Conservation (phyloP, 1,140 invertebrate species). For the Drosophila tropicalis region DNA sequence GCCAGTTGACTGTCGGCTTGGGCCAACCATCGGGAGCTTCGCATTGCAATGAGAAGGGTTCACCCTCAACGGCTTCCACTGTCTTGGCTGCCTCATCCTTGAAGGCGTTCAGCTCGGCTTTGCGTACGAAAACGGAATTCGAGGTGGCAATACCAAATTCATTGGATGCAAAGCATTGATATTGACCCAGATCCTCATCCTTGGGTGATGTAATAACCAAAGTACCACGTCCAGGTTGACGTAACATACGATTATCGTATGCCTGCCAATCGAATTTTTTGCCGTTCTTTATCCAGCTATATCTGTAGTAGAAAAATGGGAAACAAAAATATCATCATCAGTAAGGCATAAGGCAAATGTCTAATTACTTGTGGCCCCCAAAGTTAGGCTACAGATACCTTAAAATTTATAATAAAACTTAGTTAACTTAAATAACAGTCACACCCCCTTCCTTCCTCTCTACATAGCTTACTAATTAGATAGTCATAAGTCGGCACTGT, state of each 20-base stretch:
- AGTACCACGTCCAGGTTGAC: conserved; percentile 95
- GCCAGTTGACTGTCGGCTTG: conserved; percentile 96
- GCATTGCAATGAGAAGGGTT: conserved; percentile 93
- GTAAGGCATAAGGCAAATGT: background rate
- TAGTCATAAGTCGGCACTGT: conserved; percentile 11
- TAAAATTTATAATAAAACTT: too few relatives aligned
- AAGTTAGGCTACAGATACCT: background rate
- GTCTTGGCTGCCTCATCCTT: conserved; percentile 89
- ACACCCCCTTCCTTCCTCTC: background rate
- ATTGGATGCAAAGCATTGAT: conserved; percentile 98
- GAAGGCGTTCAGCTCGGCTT: conserved; percentile 96
- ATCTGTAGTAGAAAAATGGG: conserved; percentile 86
- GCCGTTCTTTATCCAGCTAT: conserved; percentile 98
- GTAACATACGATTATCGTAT: conserved; percentile 96
- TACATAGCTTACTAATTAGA: background rate
- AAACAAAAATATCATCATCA: background rate
- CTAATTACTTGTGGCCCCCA: background rate
- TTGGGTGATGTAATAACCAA: conserved; percentile 94
- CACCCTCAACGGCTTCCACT: conserved; percentile 91
- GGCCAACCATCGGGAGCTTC: conserved; percentile 97
- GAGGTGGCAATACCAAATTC: conserved; percentile 97
- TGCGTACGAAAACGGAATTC: conserved; percentile 97
- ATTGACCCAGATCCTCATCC: conserved; percentile 97
- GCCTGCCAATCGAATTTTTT: conserved; percentile 94
- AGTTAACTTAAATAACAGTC: background rate